These are phyloP conservation scores for Thinocorus orbignyianus DNA, from an alignment of 2,113 vertebrate species.

Conservation along the genomic window DNA sequence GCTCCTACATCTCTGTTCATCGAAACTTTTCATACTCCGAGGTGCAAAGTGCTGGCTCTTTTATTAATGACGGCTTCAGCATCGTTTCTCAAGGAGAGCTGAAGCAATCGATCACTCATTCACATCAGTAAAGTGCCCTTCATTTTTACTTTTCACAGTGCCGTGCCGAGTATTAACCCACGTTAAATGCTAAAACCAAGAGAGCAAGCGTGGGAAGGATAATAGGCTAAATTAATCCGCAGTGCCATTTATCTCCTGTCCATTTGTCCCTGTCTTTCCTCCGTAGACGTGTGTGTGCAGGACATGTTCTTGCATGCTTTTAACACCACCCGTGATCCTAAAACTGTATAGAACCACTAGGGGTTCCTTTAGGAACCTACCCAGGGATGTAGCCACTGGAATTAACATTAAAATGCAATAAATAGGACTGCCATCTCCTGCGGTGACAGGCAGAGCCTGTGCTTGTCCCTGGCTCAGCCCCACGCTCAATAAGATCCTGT, in stretches of 20 bases:
- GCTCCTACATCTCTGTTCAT: neutral
- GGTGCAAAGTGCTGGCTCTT: neutral
- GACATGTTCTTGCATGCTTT: neutral
- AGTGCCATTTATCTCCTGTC: neutral
- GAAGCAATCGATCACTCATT: slow-evolving; percentile 30
- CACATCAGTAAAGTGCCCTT: slow-evolving; percentile 14
- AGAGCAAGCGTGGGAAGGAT: neutral
- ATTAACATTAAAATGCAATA: accelerated
- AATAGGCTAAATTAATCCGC: neutral
- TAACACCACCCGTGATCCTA: neutral
- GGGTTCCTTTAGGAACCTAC: no score
- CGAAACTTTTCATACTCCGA: neutral
- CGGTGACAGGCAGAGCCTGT: neutral
- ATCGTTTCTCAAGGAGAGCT: neutral
- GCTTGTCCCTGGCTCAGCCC: neutral
- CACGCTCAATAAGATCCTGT: neutral
- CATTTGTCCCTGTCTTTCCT: neutral
- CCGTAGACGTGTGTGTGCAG: neutral
- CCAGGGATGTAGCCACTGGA: neutral
- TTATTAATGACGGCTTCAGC: neutral
- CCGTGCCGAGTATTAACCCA: neutral
- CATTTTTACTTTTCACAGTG: neutral
- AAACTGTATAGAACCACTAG: neutral
- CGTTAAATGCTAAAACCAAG: neutral
- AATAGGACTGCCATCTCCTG: neutral